Conservation (phyloP, 2,797 vertebrate genomes). For the Phrynocephalus guinanensis region DNA sequence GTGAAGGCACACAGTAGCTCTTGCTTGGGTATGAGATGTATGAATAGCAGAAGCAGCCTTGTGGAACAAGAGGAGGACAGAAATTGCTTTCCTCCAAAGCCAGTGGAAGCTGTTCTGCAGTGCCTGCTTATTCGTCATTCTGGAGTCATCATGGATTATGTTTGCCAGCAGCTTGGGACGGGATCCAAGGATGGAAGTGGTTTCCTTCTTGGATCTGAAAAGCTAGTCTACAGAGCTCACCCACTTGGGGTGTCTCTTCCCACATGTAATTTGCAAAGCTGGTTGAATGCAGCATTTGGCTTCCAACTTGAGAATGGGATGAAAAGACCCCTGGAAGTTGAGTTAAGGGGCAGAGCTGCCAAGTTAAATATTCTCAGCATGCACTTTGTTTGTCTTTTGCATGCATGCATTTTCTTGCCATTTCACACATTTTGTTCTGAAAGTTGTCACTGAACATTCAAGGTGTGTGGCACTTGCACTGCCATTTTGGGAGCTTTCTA, state of each 20-base stretch:
- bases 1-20: not conserved
- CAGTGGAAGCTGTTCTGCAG: slow-evolving; percentile 58
- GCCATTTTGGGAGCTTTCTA: too few relatives aligned
- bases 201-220: slow-evolving; percentile 33
- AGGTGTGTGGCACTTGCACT: too few relatives aligned
- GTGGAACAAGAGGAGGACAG: slow-evolving; percentile 48
- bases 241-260: not conserved
- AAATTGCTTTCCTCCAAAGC: slow-evolving; percentile 57
- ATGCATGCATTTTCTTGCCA: too few relatives aligned
- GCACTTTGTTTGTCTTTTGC: too few relatives aligned
- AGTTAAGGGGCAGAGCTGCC: not conserved
- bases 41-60: slow-evolving; percentile 42
- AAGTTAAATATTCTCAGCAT: not conserved
- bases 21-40: slow-evolving; percentile 24
- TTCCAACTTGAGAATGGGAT: not conserved
- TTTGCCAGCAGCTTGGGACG: slow-evolving; percentile 40
- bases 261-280: not conserved
- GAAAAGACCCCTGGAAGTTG: not conserved
- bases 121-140: slow-evolving; percentile 60
- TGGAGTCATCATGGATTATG: slow-evolving; percentile 63
- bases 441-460: too few relatives aligned
- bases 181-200: slow-evolving; percentile 58
- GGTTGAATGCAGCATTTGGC: not conserved
- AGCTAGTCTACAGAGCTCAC: slow-evolving; percentile 56
- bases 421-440: too few relatives aligned